These are phyloP conservation scores for Ctenochaetus hawaiiensis DNA, from an alignment of 2,797 vertebrate genomes.

Conservation along the genomic window DNA sequence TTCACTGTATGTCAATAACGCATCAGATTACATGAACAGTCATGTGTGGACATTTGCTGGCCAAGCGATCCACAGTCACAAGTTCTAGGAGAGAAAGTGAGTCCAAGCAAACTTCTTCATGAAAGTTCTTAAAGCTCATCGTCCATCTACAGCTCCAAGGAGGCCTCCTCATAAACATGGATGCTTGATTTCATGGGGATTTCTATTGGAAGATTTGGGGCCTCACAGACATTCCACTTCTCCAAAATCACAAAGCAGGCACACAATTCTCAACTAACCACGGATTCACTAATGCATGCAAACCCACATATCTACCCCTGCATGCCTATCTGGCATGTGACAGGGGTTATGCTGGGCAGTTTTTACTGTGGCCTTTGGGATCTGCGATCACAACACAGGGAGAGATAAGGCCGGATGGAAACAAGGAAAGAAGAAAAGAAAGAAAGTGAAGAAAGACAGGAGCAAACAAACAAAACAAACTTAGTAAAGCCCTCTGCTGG, in stretches of 20 bases:
- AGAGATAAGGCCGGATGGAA: slow-evolving; percentile 62
- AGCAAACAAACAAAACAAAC: slow-evolving; percentile 88
- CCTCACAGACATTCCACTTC: slow-evolving; percentile 29
- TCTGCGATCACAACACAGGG: slow-evolving; percentile 65
- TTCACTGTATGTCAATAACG: background rate
- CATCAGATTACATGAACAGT: slow-evolving; percentile 18
- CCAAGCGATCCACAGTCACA: background rate
- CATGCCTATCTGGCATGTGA: slow-evolving; percentile 65
- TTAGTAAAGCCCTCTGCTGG: slow-evolving; percentile 86
- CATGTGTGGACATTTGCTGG: slow-evolving; percentile 19
- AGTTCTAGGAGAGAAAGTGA: slow-evolving; percentile 28
- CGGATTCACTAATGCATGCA: slow-evolving; percentile 54
- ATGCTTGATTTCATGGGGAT: slow-evolving; percentile 77
- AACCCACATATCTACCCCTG: slow-evolving; percentile 62
- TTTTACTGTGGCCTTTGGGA: slow-evolving; percentile 72
- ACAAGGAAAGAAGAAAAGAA: slow-evolving; percentile 64
- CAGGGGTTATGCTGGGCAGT: slow-evolving; percentile 72
- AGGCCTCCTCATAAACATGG: slow-evolving; percentile 74
- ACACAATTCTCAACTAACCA: slow-evolving; percentile 50
- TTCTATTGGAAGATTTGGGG: slow-evolving; percentile 59
- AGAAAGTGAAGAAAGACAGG: slow-evolving; percentile 80
- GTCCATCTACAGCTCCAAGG: slow-evolving; percentile 36
- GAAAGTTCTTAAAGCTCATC: slow-evolving; percentile 23
- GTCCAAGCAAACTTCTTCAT: slow-evolving; percentile 38
- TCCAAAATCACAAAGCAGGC: slow-evolving; percentile 57